Evolutionary conservation across 1,140 invertebrate genomes (phyloP).

Genomic region (Trichonephila inaurata): DNA sequence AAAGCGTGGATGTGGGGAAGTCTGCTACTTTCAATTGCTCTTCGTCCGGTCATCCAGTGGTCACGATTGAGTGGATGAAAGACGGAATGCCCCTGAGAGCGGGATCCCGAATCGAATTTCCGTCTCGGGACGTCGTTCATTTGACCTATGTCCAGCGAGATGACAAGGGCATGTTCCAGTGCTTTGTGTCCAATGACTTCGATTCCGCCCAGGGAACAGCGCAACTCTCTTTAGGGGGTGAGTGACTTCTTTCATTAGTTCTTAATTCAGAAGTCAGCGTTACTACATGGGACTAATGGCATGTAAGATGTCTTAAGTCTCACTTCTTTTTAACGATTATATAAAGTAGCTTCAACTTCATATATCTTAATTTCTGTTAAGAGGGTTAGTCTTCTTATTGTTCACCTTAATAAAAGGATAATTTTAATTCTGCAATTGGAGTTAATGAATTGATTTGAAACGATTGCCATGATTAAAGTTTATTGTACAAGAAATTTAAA

Average conservation of each 20-base stretch:
- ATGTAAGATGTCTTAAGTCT: too few species aligned
- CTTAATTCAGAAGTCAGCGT: too few species aligned
- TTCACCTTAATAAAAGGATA: too few species aligned
- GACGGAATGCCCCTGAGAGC: constrained; percentile 71
- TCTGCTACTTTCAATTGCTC: constrained; percentile 91
- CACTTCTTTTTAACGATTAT: too few species aligned
- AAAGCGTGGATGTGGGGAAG: constrained; percentile 89
- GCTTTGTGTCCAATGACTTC: constrained; percentile 80
- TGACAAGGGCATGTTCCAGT: constrained; percentile 82
- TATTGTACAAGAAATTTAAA: too few species aligned
- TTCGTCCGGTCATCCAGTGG: constrained; percentile 90
- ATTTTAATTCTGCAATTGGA: too few species aligned
- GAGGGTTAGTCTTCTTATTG: too few species aligned
- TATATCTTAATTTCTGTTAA: too few species aligned
- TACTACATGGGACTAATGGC: too few species aligned
- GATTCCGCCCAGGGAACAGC: constrained; percentile 80
- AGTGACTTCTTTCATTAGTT: constrained; percentile 69
- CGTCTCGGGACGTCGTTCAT: constrained; percentile 77
- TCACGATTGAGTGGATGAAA: constrained; percentile 87
- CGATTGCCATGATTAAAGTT: too few species aligned
- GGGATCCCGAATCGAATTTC: constrained; percentile 80
- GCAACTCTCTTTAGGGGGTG: constrained; percentile 81
- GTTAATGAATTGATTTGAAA: too few species aligned
- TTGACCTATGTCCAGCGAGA: constrained; percentile 79
- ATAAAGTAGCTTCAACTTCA: too few species aligned